Base-by-base conservation (phyloP, 2,888 invertebrate species). In the Carpatolechia fugitivella region DNA sequence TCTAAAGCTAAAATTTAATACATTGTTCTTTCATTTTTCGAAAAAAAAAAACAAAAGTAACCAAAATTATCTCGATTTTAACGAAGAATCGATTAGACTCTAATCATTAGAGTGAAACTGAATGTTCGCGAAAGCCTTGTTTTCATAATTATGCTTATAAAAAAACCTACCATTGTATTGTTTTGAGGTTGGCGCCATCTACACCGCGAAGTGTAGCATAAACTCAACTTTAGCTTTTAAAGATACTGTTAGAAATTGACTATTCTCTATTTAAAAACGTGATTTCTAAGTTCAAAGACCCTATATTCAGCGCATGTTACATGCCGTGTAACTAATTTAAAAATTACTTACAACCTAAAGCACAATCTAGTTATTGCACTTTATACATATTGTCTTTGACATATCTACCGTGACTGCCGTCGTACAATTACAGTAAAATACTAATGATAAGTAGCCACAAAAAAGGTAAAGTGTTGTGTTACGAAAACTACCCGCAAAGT, bases 311-410 rank as follows among this genome's bases (percentile, higher is more conserved):
- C 35, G 33, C 48, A 10, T 48, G 48, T 33, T 35, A 49, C 56
- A 62, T 63, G 63, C 59, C n/a, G n/a, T 64, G 61, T 60, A 65
- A 58, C 24, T 41, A 41, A 16, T n/a, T 60, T 60, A 54, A 52
- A 60, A 58, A 52, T 59, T 59, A 60, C 62, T 20, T 38, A 56
- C 55, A 63, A 54, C 40, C 60, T 69, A 69, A 66, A 74, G 75
- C 68, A 75, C 73, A 75, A 74, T 70, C 58, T 56, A 59, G 40
- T 75, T 77, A 74, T 76, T 77, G 74, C 74, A 76, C 75, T 74
- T 69, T 63, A 65, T 62, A 67, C 55, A 73, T 75, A 75, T 76
- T 76, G 74, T 76, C 76, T 70, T 71, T 52, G 48, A 64, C 60
- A 60, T 64, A 63, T 62, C 59, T 50, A 55, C 18, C 38, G 41